phyloP scores from a whole-genome alignment of 2,113 vertebrate species.

The Cairina moschata region DNA sequence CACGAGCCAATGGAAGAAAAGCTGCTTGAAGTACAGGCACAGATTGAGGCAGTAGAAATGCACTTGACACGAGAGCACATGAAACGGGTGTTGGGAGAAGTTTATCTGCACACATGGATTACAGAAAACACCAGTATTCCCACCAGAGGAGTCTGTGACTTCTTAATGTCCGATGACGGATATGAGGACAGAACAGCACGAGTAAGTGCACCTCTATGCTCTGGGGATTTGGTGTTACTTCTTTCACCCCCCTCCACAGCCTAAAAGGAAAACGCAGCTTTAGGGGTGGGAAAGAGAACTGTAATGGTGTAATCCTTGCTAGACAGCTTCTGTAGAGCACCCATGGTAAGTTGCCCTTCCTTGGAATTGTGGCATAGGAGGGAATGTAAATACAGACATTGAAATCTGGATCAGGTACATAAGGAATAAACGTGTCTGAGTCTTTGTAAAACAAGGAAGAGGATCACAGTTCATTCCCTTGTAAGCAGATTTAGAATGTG shows the following conservation, averaged over 20 bases:
- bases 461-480: background rate
- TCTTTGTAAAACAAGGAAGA: background rate
- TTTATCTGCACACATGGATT: slow-evolving; percentile 93
- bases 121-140: slow-evolving; percentile 93
- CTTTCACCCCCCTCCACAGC: background rate
- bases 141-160: slow-evolving; percentile 91
- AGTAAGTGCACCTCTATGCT: slow-evolving; percentile 79
- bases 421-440: background rate
- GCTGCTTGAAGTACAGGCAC: slow-evolving; percentile 82
- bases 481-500: background rate
- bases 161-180: slow-evolving; percentile 82
- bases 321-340: background rate
- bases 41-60: slow-evolving; percentile 86
- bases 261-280: background rate
- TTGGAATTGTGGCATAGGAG: background rate
- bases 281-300: background rate
- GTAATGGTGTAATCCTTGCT: background rate
- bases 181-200: slow-evolving; percentile 87
- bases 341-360: background rate
- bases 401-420: background rate
- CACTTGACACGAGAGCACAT: slow-evolving; percentile 91
- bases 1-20: slow-evolving; percentile 78
- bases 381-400: background rate
- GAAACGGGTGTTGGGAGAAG: slow-evolving; percentile 94
- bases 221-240: background rate